Evolutionary conservation across 2,888 invertebrate genomes (phyloP), one percentile per base, ranked within the genome.

Genomic region (Drosophila diplacantha): DNA sequence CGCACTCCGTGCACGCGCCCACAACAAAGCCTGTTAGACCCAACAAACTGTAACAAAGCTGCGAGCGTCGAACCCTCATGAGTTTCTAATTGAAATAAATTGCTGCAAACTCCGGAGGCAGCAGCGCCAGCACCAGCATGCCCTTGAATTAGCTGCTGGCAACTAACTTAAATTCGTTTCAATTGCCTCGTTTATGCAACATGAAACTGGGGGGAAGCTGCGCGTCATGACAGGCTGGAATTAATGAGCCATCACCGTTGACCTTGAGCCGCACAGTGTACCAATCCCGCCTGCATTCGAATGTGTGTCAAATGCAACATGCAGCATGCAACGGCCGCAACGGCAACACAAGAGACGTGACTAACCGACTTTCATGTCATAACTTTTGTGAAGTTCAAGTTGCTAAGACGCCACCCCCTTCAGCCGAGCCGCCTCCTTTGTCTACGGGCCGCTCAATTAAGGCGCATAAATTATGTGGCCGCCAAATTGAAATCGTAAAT

Each of bases 401-500:
- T 82, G 79, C 39, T 54, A 22, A 53, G 24, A 50, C 50, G 18
- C 47, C 52, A 24, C 51, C 39, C 47, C 26, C 32, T 24, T 20
- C 2, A 11, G 18, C 9, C 34, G 12, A 24, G 8, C 38, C 34
- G 14, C 52, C 61, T 37, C 18, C 43, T 49, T 71, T 65, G 71
- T 66, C 73, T 68, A 50, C 43, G 72, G 63, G 58, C 78, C 69
- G 84, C 74, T 80, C 84, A 80, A 80, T 80, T 80, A 80, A 83
- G 84, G 73, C 68, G 79, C 84, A 84, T 83, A 84, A 84, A 81
- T 84, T 84, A 83, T 83, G 79, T 71, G 78, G 81, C 81, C 70
- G 74, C 73, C 80, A 84, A 84, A 83, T 81, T 79, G 82, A 83
- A 84, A 84, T 79, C 80, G 82, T 84, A 83, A 84, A 83, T 82